Evolutionary conservation across 2,888 invertebrate species (phyloP), one percentile per base, ranked within the genome.

Genomic region (Sepioteuthis lessoniana): DNA sequence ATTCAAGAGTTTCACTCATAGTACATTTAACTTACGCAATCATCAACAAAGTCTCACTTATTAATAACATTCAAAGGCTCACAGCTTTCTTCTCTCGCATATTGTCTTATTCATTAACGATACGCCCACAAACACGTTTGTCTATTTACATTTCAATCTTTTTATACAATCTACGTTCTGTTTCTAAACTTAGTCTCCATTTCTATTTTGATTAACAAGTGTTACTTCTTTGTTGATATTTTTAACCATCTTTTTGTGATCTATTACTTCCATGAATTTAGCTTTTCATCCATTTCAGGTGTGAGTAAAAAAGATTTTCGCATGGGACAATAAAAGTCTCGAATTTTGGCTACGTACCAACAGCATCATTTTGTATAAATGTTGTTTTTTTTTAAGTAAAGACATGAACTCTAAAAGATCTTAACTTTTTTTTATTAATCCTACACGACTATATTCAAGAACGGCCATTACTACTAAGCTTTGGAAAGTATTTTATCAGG

Each of bases 91-190:
- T 16, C 19, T 16, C 76, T 10, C 76, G n/a, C 76, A n/a, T 42
- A 42, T 60, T 31, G 60, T 76, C n/a, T 76, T n/a, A 25, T 35
- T 35, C 76, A 76, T 76, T 76, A 35, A 76, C n/a, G n/a, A 76
- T 10, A n/a, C 35, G 76, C 76, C 76, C 60, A 60, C 60, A 60
- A 60, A 76, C n/a, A n/a, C 76, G 76, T 35, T 16, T 3, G n/a
- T 76, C 76, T 76, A n/a, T 76, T 76, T 76, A 76, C 31, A 76
- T 76, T 76, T n/a, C n/a, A n/a, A n/a, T 76, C n/a, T 76, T 76
- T 10, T n/a, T n/a, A n/a, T 76, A n/a, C n/a, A 25, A 76, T n/a
- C 21, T 60, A 60, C 28, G 1, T 76, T 76, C 19, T 16, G n/a
- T 13, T 76, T 76, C 76, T 76, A 76, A n/a, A n/a, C 35, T 76